Evolutionary conservation across 2,113 vertebrate species (phyloP).

Genomic region (Channa maculata): DNA sequence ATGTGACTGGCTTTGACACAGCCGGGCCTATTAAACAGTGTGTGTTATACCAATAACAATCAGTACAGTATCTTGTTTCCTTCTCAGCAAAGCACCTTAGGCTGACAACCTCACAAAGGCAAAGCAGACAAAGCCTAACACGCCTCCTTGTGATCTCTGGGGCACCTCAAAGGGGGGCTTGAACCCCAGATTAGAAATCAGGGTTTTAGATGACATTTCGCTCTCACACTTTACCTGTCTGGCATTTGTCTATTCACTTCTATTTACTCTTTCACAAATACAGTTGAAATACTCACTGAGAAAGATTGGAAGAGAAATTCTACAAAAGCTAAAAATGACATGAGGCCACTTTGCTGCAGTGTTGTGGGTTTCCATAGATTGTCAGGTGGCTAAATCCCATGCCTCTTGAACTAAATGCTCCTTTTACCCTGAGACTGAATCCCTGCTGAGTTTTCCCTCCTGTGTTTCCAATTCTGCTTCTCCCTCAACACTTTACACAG

Average conservation of each 20-base stretch:
- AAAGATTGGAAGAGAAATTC: conserved; percentile 8
- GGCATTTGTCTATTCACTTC: not conserved
- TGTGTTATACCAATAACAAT: too few relatives aligned
- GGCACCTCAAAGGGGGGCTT: too few relatives aligned
- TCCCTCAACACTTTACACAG: conserved; percentile 21
- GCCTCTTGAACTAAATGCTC: conserved; percentile 44
- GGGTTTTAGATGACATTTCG: not conserved
- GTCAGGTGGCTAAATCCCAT: conserved; percentile 50
- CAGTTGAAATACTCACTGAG: not conserved
- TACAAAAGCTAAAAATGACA: conserved; percentile 9
- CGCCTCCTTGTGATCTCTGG: too few relatives aligned
- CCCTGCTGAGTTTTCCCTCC: conserved; percentile 34
- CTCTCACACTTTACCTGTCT: not conserved
- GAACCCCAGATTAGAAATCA: too few relatives aligned
- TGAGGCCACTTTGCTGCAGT: not conserved
- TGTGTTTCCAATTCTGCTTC: conserved; percentile 26
- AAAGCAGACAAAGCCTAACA: too few relatives aligned
- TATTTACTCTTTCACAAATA: not conserved
- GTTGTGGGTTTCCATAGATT: conserved; percentile 30
- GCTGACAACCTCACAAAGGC: too few relatives aligned
- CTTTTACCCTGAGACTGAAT: conserved; percentile 45
- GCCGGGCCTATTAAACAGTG: too few relatives aligned
- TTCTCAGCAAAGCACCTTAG: too few relatives aligned
- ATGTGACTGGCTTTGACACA: too few relatives aligned
- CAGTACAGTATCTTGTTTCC: too few relatives aligned